Evolutionary conservation across 2,888 invertebrate genomes (phyloP).

Genomic region (Hypomecis atomaria): DNA sequence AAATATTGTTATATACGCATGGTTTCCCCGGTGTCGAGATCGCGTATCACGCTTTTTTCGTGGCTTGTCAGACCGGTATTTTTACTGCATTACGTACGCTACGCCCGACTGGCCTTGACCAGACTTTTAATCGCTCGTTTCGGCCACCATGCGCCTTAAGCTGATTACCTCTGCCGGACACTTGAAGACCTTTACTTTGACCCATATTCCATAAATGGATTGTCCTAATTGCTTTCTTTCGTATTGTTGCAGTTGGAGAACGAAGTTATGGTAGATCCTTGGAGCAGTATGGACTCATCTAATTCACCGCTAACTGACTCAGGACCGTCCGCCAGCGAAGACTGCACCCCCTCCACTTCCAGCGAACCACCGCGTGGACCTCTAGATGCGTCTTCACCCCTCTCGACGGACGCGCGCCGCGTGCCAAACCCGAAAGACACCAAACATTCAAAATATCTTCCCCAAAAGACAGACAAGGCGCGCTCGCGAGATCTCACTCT

Average conservation of each 20-base stretch:
- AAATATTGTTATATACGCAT: conserved; percentile 48
- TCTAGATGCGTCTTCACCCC: conserved; percentile 60
- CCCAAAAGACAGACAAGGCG: conserved; percentile 70
- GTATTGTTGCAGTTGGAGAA: conserved; percentile 83
- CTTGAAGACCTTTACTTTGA: conserved; percentile 57
- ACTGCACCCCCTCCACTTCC: conserved; percentile 79
- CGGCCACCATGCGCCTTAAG: conserved; percentile 56
- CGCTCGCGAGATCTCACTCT: conserved; percentile 75
- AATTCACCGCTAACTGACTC: conserved; percentile 82
- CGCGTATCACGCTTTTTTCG: conserved; percentile 45
- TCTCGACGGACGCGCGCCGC: conserved; percentile 69
- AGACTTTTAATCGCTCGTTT: conserved; percentile 57
- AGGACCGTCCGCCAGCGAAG: conserved; percentile 80
- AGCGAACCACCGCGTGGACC: conserved; percentile 68
- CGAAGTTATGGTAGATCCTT: conserved; percentile 83
- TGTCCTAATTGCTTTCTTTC: conserved; percentile 46
- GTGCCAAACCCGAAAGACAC: conserved; percentile 67
- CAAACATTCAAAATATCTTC: conserved; percentile 57
- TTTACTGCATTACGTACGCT: conserved; percentile 53
- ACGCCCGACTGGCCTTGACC: conserved; percentile 66
- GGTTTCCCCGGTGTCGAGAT: conserved; percentile 34
- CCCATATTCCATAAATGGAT: conserved; percentile 52
- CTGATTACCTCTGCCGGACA: conserved; percentile 55
- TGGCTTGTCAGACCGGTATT: conserved; percentile 53
- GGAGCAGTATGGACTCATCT: conserved; percentile 84